Base-by-base conservation (phyloP, 2,888 invertebrate genomes). In the Lepidochrysops patricia region DNA sequence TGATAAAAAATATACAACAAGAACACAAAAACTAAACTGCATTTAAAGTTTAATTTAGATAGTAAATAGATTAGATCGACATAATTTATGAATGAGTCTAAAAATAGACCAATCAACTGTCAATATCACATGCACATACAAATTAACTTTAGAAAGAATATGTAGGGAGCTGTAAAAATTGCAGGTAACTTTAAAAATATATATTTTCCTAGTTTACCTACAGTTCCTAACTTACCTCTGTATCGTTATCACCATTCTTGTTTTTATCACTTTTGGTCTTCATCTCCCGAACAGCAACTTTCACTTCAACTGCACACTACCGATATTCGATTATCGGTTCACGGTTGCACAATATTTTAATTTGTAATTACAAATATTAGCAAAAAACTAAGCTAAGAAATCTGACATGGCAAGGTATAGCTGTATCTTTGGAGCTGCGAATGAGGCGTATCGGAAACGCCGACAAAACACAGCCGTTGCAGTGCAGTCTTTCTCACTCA, bases 181-280 rank as follows among this genome's bases (percentile, higher is more conserved):
- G 43, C 4, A 43, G 35, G 35, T 5, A 5, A 4, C 13, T 35
- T 9, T 19, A 1, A 4, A 43, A 15, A 43, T 19, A 19, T 2
- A 19, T 43, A 19, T 4, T n/a, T 43, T 43, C 7, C 9, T 25
- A 57, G 52, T 57, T 58, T 58, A 59, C 32, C 43, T 43, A 9
- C 43, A 43, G 43, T 43, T 19, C 58, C 59, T 75, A 70, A 79
- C 90, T 88, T 69, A 91, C 91, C 89, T 91, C 91, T 48, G 84
- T 73, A 72, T 91, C 91, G 72, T 79, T 84, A 68, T 91, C 91
- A 66, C 89, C 90, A 75, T 81, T 82, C 72, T 90, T 91, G 70
- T 86, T 90, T 76, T 90, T 91, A 71, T 91, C 91, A 68, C 82
- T 80, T 88, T 91, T 91, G 72, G 84, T 90, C 89, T 91, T 91